Conservation (phyloP, 1,140 invertebrate species). For the Neotoxoptera formosana region DNA sequence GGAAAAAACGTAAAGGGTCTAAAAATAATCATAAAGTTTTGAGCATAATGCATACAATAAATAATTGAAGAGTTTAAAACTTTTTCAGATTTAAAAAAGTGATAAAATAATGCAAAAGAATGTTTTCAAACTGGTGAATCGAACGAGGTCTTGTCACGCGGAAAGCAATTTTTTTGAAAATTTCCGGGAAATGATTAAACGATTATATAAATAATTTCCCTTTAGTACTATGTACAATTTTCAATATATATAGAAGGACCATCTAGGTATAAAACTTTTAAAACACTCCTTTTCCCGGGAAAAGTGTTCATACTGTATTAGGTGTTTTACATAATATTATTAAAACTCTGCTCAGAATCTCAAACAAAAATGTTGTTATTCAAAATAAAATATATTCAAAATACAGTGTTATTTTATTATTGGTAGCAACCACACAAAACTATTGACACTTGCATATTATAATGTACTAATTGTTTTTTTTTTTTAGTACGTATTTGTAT, state of each 20-base stretch:
- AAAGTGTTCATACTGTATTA: not conserved
- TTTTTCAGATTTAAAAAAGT: not conserved
- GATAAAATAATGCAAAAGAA: not conserved
- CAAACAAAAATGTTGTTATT: not conserved
- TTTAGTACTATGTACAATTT: not conserved
- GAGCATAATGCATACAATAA: too few species aligned
- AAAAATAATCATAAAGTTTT: too few species aligned
- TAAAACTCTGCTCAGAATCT: not conserved
- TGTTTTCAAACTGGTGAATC: too few species aligned
- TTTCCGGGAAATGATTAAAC: not conserved
- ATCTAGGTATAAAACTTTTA: not conserved
- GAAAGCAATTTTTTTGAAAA: not conserved
- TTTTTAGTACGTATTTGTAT: slow-evolving; percentile 13
- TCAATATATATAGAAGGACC: not conserved
- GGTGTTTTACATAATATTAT: not conserved
- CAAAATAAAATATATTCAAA: not conserved
- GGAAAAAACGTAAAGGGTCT: not conserved
- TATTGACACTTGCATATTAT: not conserved
- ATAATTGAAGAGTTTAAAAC: too few species aligned
- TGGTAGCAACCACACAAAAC: not conserved
- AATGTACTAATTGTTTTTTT: not conserved
- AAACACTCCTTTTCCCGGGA: not conserved
- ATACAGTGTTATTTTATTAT: not conserved
- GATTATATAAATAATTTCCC: not conserved
- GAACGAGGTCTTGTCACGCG: not conserved